These are phyloP conservation scores for Polietes domitor DNA, from an alignment of 2,888 invertebrate species.

Conservation along the genomic window DNA sequence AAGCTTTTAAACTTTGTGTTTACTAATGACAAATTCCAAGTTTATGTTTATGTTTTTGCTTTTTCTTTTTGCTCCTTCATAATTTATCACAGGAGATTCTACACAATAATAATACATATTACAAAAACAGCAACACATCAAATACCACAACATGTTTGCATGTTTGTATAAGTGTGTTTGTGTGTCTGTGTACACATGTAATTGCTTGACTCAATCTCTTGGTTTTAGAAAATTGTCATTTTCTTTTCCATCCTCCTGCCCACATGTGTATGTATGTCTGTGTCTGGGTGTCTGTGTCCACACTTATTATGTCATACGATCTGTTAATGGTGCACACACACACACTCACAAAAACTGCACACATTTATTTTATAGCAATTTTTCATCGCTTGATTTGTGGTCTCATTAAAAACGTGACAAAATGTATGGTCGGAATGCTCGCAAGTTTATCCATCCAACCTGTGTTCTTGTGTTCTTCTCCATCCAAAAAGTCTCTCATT, in stretches of 20 bases:
- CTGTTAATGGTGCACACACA: slow-evolving; percentile 21
- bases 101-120: slow-evolving; percentile 19
- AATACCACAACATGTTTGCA: slow-evolving; percentile 25
- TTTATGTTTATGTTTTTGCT: slow-evolving; percentile 24
- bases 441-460: slow-evolving; percentile 52
- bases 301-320: slow-evolving; percentile 34
- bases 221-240: slow-evolving; percentile 57
- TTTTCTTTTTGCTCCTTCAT: slow-evolving; percentile 14
- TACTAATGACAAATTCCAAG: slow-evolving; percentile 52
- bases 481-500: slow-evolving; percentile 11
- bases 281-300: slow-evolving; percentile 5
- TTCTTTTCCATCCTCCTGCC: slow-evolving; percentile 42
- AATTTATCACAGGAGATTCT: slow-evolving; percentile 31
- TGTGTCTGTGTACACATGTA: slow-evolving; percentile 15
- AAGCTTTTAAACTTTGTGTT: slow-evolving; percentile 50
- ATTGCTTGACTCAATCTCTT: slow-evolving; percentile 33
- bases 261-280: neutral
- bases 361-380: slow-evolving; percentile 60
- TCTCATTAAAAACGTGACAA: slow-evolving; percentile 68
- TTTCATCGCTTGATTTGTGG: slow-evolving; percentile 67
- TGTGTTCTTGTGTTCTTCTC: slow-evolving; percentile 16
- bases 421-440: slow-evolving; percentile 58
- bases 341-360: slow-evolving; percentile 35
- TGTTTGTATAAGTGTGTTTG: neutral
- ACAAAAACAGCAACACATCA: slow-evolving; percentile 28